Evolutionary conservation across 1,140 invertebrate genomes (phyloP), one percentile per base, ranked within the genome.

Genomic region (Heliconius hermathena): DNA sequence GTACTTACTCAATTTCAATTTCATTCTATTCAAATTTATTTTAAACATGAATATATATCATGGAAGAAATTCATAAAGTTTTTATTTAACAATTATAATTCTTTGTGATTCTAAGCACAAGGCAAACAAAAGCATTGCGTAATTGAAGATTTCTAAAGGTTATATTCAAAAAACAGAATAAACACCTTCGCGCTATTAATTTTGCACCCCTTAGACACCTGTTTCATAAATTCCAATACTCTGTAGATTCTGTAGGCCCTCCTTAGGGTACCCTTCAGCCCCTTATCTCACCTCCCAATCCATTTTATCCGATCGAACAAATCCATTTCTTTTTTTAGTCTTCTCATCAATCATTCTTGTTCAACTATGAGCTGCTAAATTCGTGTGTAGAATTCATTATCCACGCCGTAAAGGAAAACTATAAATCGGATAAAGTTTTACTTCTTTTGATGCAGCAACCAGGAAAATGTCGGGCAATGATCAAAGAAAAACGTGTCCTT

Each of bases 291-390:
- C 26, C 60, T 66, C 3, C 60, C 60, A 66, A 66, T 66, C 60
- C 16, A 66, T 29, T 66, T 66, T 66, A 29, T 66, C 22, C 60
- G 60, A 66, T 66, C 60, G 60, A 66, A 66, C 60, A 60, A 60
- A 60, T 22, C 11, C 60, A 29, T 66, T 66, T 66, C 60, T 66
- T 66, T 66, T 29, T 29, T 29, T 29, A 66, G 60, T 66, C 60
- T 66, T 66, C 60, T 66, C 13, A 66, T 66, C 26, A 6, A 66
- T 26, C 60, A 6, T 66, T 26, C 0, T 66, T 66, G 11, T 29
- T n/a, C 29, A 26, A 66, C 26, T 11, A 26, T 66, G 4, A 66
- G 5, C 1, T 11, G 60, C 22, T 66, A 29, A 66, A 26, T 66
- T 66, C 22, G 13, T 66, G 60, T 66, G 29, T 66, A 66, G 60